Conservation (phyloP, 2,888 invertebrate genomes). For the Coelopa pilipes region DNA sequence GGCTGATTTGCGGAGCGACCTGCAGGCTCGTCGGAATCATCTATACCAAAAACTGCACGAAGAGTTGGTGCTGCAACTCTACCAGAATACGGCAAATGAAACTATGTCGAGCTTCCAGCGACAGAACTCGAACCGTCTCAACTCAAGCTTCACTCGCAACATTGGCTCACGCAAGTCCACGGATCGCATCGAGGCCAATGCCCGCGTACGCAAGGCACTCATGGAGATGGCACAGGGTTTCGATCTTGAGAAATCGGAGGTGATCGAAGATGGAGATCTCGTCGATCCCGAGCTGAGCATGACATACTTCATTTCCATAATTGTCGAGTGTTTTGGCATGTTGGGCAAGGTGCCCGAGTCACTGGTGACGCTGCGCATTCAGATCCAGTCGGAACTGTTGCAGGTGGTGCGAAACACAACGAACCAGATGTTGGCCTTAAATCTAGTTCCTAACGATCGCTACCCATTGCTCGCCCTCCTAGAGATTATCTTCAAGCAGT, state of each 20-base stretch:
- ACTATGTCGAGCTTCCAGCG: conserved; percentile 69
- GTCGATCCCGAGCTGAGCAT: conserved; percentile 73
- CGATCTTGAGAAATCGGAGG: conserved; percentile 66
- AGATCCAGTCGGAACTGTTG: conserved; percentile 84
- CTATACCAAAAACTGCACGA: conserved; percentile 76
- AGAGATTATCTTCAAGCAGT: conserved; percentile 82
- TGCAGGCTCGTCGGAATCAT: conserved; percentile 73
- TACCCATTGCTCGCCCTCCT: conserved; percentile 73
- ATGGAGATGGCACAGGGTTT: conserved; percentile 68
- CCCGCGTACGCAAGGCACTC: conserved; percentile 69
- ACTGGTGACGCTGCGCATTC: conserved; percentile 83
- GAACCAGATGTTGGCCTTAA: conserved; percentile 74
- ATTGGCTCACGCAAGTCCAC: conserved; percentile 71
- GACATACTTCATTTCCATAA: conserved; percentile 79
- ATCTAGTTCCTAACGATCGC: conserved; percentile 57
- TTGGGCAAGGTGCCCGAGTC: conserved; percentile 87
- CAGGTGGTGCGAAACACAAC: conserved; percentile 84
- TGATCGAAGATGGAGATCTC: conserved; percentile 72
- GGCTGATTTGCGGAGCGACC: conserved; percentile 79
- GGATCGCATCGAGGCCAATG: conserved; percentile 69
- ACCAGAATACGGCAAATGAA: conserved; percentile 72
- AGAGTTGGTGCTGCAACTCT: conserved; percentile 79
- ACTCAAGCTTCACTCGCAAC: conserved; percentile 72
- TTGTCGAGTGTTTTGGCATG: conserved; percentile 86
- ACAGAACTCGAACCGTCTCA: conserved; percentile 72